Evolutionary conservation across 1,140 invertebrate genomes (phyloP), one percentile per base, ranked within the genome.

Genomic region (Drosophila orena): DNA sequence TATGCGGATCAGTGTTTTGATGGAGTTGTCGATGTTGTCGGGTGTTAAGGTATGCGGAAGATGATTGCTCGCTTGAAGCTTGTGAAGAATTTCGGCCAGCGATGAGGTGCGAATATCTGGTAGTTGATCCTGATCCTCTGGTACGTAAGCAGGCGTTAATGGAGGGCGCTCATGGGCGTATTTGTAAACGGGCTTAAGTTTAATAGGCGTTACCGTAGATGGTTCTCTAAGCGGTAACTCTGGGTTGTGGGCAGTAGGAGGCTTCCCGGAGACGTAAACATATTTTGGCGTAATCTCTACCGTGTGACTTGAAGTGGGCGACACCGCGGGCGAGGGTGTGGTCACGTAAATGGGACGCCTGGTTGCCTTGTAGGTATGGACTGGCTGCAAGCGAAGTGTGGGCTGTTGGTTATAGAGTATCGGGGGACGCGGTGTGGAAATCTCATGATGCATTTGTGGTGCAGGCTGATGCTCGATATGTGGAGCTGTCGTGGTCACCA

Each of bases 1-100:
- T 37, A 97, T 96, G 79, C 95, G 95, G 10, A 96, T 94, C 15
- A 97, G 91, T 0, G 96, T 96, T 81, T 94, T 95, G 34, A 97
- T 96, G 43, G 96, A 97, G 42, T 95, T 95, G 61, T 96, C 95
- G 27, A 97, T 94, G 78, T 97, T 97, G 59, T 96, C 95, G 37
- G 94, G 94, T 24, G 95, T 96, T 3, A 97, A 93, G 11, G 94
- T 95, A 69, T 96, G 95, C 1, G 96, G 96, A 49, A 97, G 92
- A 35, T 95, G 94, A 91, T 96, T 96, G 62, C 94, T 95, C 4
- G 95, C 92, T 77, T 96, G 95, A 4, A 96, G 92, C 43, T 95
- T 95, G 74, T 94, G 94, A 12, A 96, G 79, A 27, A 95, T 93
- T 49, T 93, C 91, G 1, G 92, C 92, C 37, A 94, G 69, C 15